These are phyloP conservation scores for Eudasyphora cyanicolor DNA, from an alignment of 2,888 invertebrate genomes.

Conservation along the genomic window DNA sequence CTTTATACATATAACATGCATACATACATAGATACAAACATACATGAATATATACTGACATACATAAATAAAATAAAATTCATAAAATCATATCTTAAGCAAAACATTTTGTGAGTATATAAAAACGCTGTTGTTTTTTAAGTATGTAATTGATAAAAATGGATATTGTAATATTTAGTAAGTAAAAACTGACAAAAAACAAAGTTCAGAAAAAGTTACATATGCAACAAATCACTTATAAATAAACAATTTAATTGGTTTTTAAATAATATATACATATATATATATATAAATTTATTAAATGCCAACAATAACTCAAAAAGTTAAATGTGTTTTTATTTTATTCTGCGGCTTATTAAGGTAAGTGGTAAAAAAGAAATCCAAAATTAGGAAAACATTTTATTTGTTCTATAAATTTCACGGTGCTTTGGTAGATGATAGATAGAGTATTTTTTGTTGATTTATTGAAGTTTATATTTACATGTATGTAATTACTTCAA, in stretches of 20 bases:
- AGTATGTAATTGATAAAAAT: slow-evolving; percentile 4
- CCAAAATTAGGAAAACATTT: no score
- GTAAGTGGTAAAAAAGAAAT: background rate
- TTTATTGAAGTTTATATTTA: no score
- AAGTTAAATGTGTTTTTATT: background rate
- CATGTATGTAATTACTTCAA: no score
- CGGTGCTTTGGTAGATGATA: no score
- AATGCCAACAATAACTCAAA: slow-evolving; percentile 3
- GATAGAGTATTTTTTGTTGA: no score
- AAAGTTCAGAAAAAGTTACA: slow-evolving; percentile 20
- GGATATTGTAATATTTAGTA: background rate
- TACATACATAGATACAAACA: no score
- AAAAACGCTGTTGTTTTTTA: slow-evolving; percentile 13
- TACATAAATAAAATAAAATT: no score
- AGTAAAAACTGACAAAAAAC: no score
- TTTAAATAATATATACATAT: slow-evolving; percentile 26
- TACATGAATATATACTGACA: no score
- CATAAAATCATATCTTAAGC: slow-evolving; percentile 20
- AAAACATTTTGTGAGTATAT: background rate
- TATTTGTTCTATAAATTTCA: no score
- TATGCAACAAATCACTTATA: slow-evolving; percentile 28
- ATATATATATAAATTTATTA: slow-evolving; percentile 8
- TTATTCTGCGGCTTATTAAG: background rate
- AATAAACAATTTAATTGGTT: slow-evolving; percentile 36
- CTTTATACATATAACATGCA: slow-evolving; percentile 28